These are phyloP conservation scores for Petroica traversi DNA, from an alignment of 2,113 vertebrate genomes.

Conservation along the genomic window DNA sequence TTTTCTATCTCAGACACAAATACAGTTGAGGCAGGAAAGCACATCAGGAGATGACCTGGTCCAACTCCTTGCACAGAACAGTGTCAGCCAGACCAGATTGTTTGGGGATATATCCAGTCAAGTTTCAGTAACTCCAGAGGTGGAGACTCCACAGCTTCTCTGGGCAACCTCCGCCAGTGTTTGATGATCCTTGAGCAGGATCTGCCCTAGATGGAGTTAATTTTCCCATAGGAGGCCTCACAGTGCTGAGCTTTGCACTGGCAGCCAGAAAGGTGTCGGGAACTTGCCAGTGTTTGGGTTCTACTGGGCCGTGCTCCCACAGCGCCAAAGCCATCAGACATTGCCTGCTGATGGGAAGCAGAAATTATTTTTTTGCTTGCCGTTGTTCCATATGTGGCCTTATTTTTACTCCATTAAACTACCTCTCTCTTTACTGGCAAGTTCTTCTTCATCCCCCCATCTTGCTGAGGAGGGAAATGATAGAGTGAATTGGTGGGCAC, in stretches of 20 bases:
- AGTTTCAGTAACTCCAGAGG: not conserved
- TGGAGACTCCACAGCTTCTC: not conserved
- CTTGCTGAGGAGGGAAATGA: not conserved
- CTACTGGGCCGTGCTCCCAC: not conserved
- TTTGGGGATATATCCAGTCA: fast-evolving
- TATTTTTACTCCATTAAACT: not conserved
- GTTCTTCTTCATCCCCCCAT: not conserved
- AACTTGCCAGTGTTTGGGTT: not conserved
- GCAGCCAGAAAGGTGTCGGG: not conserved
- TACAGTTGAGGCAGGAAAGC: not conserved
- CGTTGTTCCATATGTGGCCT: not conserved
- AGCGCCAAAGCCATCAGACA: not conserved
- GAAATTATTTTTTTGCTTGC: not conserved
- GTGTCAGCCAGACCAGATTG: not conserved
- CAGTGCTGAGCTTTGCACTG: not conserved
- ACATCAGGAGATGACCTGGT: not conserved
- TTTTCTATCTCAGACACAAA: not conserved
- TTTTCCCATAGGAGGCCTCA: not conserved
- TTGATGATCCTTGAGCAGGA: not conserved
- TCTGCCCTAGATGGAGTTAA: not conserved
- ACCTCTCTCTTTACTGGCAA: not conserved
- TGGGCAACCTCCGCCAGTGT: not conserved
- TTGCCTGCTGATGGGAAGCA: not conserved
- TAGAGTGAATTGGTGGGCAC: not conserved
- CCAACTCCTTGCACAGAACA: not conserved